Percentiles rank a stretch among this genome's conserved stretches.
Conservation (phyloP, 2,113 vertebrate genomes). For the Polyodon spathula region DNA sequence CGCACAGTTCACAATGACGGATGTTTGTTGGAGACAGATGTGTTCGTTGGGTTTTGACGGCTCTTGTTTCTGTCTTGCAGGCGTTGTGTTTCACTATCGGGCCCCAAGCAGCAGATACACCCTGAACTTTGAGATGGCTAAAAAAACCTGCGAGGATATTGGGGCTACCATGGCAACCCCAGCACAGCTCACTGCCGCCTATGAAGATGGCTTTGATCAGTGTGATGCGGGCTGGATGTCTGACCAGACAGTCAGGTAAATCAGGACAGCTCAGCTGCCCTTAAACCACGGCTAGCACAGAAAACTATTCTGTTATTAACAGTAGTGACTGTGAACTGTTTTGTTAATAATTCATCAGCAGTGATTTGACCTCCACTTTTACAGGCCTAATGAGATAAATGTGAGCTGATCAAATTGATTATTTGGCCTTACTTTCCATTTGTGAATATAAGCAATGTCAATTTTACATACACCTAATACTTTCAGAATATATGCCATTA, state of each 20-base stretch:
- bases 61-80: conserved; percentile 43
- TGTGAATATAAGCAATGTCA: too few species aligned
- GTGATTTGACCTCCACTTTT: too few species aligned
- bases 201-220: conserved; percentile 93
- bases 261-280: conserved; percentile 14
- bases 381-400: too few species aligned
- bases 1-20: conserved; percentile 44
- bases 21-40: conserved; percentile 2
- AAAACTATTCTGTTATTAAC: too few species aligned
- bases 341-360: too few species aligned
- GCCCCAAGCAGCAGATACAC: conserved; percentile 72
- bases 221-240: conserved; percentile 94
- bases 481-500: too few species aligned
- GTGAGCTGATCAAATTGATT: too few species aligned
- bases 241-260: conserved; percentile 86
- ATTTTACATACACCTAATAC: too few species aligned
- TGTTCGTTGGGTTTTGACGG: conserved; percentile 7
- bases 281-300: not conserved
- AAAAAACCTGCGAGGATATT: conserved; percentile 62
- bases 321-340: too few species aligned
- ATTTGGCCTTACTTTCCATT: too few species aligned
- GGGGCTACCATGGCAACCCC: conserved; percentile 79
- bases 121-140: conserved; percentile 69
- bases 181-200: conserved; percentile 81
- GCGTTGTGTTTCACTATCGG: conserved; percentile 95